Evolutionary conservation across 2,113 vertebrate genomes (phyloP).

Genomic region (Hippoglossus stenolepis): DNA sequence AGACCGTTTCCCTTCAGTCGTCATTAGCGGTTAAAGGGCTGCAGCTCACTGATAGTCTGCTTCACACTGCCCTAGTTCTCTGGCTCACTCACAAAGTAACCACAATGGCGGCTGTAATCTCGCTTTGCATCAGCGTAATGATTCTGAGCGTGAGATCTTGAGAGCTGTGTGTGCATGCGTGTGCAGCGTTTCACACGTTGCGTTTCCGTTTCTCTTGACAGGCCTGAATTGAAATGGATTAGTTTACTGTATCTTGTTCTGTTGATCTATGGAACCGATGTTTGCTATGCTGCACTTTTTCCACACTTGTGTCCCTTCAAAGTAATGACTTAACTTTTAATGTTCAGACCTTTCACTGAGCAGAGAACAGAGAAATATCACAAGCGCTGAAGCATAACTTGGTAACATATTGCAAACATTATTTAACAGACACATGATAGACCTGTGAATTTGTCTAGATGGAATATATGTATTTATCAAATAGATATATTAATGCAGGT

Average conservation of each 20-base stretch:
- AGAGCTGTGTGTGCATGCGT: not conserved
- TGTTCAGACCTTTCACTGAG: too few species aligned
- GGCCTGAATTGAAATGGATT: not conserved
- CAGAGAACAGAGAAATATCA: too few species aligned
- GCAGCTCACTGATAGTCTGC: not conserved
- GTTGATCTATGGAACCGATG: not conserved
- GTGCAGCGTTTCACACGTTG: not conserved
- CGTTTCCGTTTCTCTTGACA: not conserved
- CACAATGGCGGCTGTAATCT: not conserved
- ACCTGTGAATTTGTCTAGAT: too few species aligned
- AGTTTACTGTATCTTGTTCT: not conserved
- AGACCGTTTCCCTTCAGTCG: not conserved
- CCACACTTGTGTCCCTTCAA: not conserved
- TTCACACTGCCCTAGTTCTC: not conserved
- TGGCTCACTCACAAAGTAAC: slow-evolving; percentile 8
- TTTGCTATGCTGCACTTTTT: not conserved
- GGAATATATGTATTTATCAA: too few species aligned
- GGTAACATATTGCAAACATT: too few species aligned
- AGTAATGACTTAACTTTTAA: too few species aligned
- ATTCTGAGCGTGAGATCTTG: not conserved
- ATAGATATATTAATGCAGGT: too few species aligned
- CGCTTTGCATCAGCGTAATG: slow-evolving; percentile 1
- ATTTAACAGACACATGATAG: too few species aligned
- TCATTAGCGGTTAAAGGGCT: not conserved
- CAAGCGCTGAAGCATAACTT: too few species aligned